Percentiles rank a stretch among this genome's conserved stretches.
Conservation (phyloP, 2,888 invertebrate species). For the Antheraea assamensis region DNA sequence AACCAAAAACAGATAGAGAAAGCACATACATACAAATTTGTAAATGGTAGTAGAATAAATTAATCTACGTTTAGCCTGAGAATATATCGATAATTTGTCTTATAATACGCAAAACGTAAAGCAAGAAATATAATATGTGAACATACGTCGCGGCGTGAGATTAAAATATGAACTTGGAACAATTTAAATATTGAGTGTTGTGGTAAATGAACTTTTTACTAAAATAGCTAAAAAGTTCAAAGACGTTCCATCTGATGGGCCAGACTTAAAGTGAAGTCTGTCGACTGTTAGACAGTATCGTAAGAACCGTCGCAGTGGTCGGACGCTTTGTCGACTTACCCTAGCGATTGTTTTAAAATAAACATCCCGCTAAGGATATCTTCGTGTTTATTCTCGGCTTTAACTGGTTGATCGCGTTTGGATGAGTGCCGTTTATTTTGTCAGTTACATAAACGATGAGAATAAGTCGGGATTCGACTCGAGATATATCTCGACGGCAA, state of each 20-base stretch:
- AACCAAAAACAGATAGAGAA: too few species aligned
- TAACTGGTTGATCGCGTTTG: conserved; percentile 60
- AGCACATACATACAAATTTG: not conserved
- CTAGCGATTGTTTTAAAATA: conserved; percentile 43
- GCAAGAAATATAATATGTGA: not conserved
- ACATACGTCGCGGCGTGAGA: conserved; percentile 9
- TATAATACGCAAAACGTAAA: too few species aligned
- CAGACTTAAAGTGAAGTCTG: conserved; percentile 26
- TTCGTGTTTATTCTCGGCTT: conserved; percentile 64
- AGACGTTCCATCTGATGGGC: conserved; percentile 11
- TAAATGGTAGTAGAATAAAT: not conserved
- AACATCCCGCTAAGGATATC: conserved; percentile 55
- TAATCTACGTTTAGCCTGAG: not conserved
- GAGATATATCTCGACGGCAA: not conserved
- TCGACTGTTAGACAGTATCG: conserved; percentile 50
- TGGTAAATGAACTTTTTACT: not conserved
- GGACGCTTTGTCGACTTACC: conserved; percentile 51
- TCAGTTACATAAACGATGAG: conserved; percentile 63
- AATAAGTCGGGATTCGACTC: conserved; percentile 19
- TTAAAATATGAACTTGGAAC: conserved; percentile 36
- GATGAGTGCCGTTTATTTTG: conserved; percentile 50
- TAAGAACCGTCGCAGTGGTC: conserved; percentile 49
- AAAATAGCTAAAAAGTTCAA: conserved; percentile 35
- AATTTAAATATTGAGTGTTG: conserved; percentile 11
- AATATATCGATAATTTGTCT: not conserved